phyloP scores from a whole-genome alignment of 2,888 invertebrate species.

The Linnaemya tessellans region DNA sequence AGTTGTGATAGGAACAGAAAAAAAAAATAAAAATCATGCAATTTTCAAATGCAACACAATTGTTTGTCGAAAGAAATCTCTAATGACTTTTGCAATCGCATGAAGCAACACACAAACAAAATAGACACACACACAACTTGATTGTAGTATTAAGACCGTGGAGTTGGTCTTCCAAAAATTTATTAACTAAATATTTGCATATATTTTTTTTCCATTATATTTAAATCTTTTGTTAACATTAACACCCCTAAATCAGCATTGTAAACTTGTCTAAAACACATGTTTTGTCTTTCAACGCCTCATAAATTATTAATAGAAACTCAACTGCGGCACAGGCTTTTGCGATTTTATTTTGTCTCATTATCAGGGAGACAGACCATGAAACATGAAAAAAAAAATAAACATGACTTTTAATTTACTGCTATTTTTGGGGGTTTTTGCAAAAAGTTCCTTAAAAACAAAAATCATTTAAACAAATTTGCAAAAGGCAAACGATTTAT shows the following conservation, averaged over 20 bases:
- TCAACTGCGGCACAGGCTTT: background rate
- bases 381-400: conserved; percentile 7
- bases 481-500: conserved; percentile 49
- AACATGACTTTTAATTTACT: background rate
- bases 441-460: background rate
- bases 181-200: conserved; percentile 18
- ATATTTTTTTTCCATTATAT: conserved; percentile 6
- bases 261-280: conserved; percentile 45
- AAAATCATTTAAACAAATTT: background rate
- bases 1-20: background rate
- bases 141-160: background rate
- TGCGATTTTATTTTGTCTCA: background rate
- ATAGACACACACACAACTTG: conserved; percentile 20
- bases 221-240: conserved; percentile 29
- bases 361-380: background rate
- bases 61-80: conserved; percentile 42
- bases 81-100: conserved; percentile 47
- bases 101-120: conserved; percentile 21
- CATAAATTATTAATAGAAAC: conserved; percentile 41
- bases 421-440: background rate
- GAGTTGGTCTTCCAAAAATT: conserved; percentile 6
- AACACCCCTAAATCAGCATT: conserved; percentile 8
- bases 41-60: conserved; percentile 33
- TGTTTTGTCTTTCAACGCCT: conserved; percentile 42
- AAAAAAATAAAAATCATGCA: conserved; percentile 12